phyloP scores from a whole-genome alignment of 2,888 invertebrate genomes.

The Volucella inflata region DNA sequence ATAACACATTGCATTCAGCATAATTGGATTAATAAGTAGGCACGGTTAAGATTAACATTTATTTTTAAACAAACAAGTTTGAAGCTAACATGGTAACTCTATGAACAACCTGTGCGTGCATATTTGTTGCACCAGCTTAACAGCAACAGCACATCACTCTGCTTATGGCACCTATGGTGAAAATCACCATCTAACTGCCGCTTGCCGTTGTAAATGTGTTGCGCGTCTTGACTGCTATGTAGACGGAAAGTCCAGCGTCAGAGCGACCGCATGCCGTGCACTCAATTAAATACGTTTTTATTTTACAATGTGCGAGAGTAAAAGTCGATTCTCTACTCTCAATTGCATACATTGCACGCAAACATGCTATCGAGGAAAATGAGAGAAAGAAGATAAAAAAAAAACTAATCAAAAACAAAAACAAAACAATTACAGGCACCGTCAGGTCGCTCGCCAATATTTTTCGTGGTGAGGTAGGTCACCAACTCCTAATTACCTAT shows the following conservation, averaged over 20 bases:
- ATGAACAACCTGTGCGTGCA: conserved; percentile 4
- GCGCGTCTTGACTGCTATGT: too few relatives aligned
- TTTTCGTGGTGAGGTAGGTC: conserved; percentile 71
- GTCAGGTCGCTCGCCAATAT: conserved; percentile 55
- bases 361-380: neutral
- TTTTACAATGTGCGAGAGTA: conserved; percentile 27
- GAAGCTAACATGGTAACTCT: too few relatives aligned
- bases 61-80: too few relatives aligned
- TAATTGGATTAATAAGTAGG: too few relatives aligned
- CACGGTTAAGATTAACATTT: too few relatives aligned
- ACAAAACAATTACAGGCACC: conserved; percentile 24
- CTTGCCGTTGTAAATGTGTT: conserved; percentile 13
- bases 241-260: conserved; percentile 40
- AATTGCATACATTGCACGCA: conserved; percentile 35
- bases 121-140: conserved; percentile 47
- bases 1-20: too few relatives aligned
- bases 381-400: conserved; percentile 14
- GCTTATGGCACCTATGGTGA: conserved; percentile 49
- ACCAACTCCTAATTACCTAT: conserved; percentile 70
- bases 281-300: conserved; percentile 39
- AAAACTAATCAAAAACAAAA: conserved; percentile 11
- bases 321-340: conserved; percentile 49
- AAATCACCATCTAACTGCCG: conserved; percentile 50
- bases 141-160: conserved; percentile 32
- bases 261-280: conserved; percentile 45